Evolutionary conservation across 2,113 vertebrate genomes (phyloP).

Genomic region (Picathartes gymnocephalus): DNA sequence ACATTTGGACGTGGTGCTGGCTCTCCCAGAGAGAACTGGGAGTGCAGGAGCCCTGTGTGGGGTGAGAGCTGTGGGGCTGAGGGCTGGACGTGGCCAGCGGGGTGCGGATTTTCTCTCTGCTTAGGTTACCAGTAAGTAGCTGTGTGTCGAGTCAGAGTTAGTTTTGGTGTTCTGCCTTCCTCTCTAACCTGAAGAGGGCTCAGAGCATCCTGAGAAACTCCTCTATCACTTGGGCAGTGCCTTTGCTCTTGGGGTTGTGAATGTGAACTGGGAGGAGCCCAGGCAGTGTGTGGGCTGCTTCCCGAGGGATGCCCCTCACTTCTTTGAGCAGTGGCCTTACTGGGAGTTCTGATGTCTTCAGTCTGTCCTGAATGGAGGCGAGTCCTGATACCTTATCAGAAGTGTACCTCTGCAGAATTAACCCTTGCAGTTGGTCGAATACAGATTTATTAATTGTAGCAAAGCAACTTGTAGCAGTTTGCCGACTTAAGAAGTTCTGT

Average conservation of each 20-base stretch:
- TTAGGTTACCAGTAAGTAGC: no score
- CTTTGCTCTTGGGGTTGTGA: background rate
- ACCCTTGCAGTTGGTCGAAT: background rate
- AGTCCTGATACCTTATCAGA: background rate
- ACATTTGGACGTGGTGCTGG: background rate
- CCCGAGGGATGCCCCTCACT: background rate
- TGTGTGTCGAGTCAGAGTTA: background rate
- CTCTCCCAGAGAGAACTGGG: background rate
- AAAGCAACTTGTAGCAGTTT: background rate
- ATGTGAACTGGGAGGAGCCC: background rate
- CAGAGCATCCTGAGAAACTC: background rate
- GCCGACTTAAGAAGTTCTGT: background rate
- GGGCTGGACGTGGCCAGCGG: background rate
- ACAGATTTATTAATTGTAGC: background rate
- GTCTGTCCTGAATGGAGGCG: background rate
- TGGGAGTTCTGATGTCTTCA: background rate
- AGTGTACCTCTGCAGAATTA: background rate
- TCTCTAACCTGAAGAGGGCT: background rate
- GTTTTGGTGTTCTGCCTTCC: background rate
- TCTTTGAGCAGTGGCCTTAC: background rate
- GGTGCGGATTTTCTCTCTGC: fast-evolving
- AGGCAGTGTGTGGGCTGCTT: background rate
- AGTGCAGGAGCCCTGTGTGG: background rate
- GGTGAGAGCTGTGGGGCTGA: background rate
- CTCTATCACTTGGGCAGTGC: background rate